Evolutionary conservation across 2,113 vertebrate genomes (phyloP).

Genomic region (Nothocercus nigrocapillus): DNA sequence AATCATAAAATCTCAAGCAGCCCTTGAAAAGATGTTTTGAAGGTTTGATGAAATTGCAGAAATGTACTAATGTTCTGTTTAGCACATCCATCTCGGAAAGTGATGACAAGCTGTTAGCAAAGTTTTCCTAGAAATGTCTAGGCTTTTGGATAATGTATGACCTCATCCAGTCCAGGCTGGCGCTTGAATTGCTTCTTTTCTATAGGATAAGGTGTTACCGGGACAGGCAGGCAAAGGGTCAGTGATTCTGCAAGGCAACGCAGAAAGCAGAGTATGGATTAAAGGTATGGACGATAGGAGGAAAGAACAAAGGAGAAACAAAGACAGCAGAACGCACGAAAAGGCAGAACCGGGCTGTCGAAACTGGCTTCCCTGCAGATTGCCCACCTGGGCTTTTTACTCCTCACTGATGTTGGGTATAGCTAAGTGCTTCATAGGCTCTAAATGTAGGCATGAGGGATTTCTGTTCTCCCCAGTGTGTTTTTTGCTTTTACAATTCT

Average conservation of each 20-base stretch:
- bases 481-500: conserved; percentile 8
- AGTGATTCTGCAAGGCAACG: background rate
- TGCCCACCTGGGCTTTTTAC: background rate
- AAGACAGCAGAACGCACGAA: background rate
- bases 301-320: background rate
- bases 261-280: background rate
- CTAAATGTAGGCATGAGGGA: background rate
- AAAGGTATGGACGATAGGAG: background rate
- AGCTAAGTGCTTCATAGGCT: conserved; percentile 20
- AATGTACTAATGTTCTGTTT: background rate
- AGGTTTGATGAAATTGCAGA: background rate
- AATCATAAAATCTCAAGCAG: background rate
- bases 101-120: background rate
- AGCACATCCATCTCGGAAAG: background rate
- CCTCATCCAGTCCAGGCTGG: background rate
- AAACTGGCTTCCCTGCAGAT: background rate
- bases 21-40: background rate
- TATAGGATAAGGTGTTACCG: background rate
- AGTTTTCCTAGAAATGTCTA: background rate
- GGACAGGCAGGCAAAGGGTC: background rate
- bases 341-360: background rate
- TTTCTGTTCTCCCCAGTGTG: background rate
- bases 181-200: background rate
- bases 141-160: background rate
- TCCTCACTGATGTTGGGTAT: accelerated